phyloP scores from a whole-genome alignment of 1,140 invertebrate genomes.

The Teleogryllus occipitalis region DNA sequence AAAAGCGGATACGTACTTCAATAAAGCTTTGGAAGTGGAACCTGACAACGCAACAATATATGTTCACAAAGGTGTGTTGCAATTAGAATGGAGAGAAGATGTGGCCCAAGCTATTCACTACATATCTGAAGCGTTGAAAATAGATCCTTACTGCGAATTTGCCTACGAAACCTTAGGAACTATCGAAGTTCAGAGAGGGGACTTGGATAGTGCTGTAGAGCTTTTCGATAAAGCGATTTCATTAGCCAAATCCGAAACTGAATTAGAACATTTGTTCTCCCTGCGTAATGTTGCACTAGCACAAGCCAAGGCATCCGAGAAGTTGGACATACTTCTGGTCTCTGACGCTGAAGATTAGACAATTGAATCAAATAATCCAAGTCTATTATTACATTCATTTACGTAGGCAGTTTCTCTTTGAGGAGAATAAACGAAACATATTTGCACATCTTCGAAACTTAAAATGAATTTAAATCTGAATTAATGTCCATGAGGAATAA shows the following conservation, averaged over 20 bases:
- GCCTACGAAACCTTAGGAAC: conserved; percentile 91
- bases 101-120: conserved; percentile 67
- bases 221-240: conserved; percentile 84
- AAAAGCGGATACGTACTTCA: conserved; percentile 72
- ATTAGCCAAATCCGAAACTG: conserved; percentile 71
- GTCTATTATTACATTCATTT: too few species aligned
- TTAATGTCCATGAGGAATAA: too few species aligned
- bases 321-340: conserved; percentile 48
- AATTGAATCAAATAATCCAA: too few species aligned
- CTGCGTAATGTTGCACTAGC: conserved; percentile 77
- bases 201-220: conserved; percentile 70
- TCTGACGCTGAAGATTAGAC: background rate
- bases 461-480: too few species aligned
- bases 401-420: too few species aligned
- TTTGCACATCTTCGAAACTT: too few species aligned
- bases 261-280: conserved; percentile 81
- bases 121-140: conserved; percentile 72
- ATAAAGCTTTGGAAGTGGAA: conserved; percentile 73
- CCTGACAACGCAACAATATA: conserved; percentile 76
- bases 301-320: conserved; percentile 70
- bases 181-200: conserved; percentile 85
- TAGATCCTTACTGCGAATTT: conserved; percentile 88
- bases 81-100: conserved; percentile 73
- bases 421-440: too few species aligned
- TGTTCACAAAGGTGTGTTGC: conserved; percentile 76